Evolutionary conservation across 2,797 vertebrate genomes (phyloP).

Genomic region (Crax fasciolata): DNA sequence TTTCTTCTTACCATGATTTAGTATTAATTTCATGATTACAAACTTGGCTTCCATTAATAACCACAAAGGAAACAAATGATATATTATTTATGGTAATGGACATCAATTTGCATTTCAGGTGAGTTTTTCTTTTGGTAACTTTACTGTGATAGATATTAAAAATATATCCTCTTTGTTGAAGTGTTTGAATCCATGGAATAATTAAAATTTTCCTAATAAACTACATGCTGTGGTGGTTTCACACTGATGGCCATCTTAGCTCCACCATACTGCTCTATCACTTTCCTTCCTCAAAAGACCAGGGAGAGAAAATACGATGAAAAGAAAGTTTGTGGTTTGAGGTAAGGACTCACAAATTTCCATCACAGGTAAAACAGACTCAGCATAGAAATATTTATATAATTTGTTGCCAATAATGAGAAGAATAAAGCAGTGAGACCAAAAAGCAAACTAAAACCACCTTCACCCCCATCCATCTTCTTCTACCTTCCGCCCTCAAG

Average conservation of each 20-base stretch:
- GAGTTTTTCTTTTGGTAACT: background rate
- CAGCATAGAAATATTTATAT: background rate
- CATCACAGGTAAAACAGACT: background rate
- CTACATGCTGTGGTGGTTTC: background rate
- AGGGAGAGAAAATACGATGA: background rate
- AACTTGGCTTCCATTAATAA: constrained; percentile 55
- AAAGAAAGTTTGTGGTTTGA: background rate
- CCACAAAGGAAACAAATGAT: constrained; percentile 14
- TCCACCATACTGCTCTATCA: background rate
- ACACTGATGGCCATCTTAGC: background rate
- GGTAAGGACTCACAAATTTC: background rate
- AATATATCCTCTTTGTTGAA: background rate
- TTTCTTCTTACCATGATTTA: constrained; percentile 37
- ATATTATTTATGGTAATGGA: constrained; percentile 62
- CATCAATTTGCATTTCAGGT: constrained; percentile 20
- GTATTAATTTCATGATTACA: constrained; percentile 14
- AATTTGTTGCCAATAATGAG: background rate
- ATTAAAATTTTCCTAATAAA: background rate
- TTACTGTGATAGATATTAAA: background rate
- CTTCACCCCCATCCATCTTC: too few relatives aligned
- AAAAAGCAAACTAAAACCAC: background rate
- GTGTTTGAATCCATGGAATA: background rate
- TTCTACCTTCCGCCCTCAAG: too few relatives aligned
- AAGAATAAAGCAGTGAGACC: background rate
- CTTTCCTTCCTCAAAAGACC: background rate